Evolutionary conservation across 2,113 vertebrate genomes (phyloP).

Genomic region (Spea multiplicata): DNA sequence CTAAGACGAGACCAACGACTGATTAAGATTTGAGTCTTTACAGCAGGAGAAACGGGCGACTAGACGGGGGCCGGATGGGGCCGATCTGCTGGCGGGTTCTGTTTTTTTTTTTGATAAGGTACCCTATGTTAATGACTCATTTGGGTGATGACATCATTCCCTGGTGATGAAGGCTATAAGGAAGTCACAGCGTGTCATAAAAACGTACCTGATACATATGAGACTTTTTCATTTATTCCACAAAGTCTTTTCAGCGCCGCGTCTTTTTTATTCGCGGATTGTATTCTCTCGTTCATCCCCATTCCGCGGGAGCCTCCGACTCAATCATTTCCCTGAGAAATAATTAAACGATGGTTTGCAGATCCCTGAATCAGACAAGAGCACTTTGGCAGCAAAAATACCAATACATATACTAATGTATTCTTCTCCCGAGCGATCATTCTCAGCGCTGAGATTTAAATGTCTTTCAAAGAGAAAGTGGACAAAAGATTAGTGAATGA

Average conservation of each 20-base stretch:
- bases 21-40: no score
- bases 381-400: background rate
- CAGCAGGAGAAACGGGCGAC: no score
- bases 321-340: conserved; percentile 21
- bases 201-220: background rate
- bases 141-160: no score
- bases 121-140: no score
- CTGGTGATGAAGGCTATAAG: background rate
- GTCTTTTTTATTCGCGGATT: conserved; percentile 26
- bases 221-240: background rate
- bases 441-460: background rate
- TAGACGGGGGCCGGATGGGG: no score
- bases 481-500: background rate
- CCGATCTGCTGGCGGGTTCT: no score
- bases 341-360: conserved; percentile 24
- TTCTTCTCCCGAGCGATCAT: background rate
- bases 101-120: no score
- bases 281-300: conserved; percentile 45
- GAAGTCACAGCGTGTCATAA: background rate
- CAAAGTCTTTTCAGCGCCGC: conserved; percentile 46
- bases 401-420: background rate
- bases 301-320: conserved; percentile 44
- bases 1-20: no score
- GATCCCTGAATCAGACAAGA: conserved; percentile 23
- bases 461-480: background rate